Conservation (phyloP, 2,888 invertebrate genomes). For the Mechanitis mazaeus region DNA sequence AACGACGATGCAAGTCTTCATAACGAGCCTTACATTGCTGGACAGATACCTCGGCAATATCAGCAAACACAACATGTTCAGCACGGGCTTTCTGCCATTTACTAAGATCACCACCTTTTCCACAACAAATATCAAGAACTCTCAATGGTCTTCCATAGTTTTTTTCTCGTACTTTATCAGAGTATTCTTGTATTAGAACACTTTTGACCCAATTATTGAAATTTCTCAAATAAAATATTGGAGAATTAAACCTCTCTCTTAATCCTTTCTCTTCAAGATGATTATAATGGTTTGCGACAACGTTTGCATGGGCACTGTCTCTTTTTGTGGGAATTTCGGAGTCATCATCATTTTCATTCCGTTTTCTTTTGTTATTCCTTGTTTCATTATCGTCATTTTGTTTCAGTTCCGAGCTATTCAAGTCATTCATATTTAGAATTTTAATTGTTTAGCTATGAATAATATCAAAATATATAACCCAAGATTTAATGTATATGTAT, state of each 20-base stretch:
- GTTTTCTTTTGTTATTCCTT: constrained; percentile 3
- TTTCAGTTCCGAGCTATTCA: constrained; percentile 6
- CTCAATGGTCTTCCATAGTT: constrained; percentile 81
- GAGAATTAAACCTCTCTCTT: constrained; percentile 87
- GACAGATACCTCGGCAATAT: constrained; percentile 95
- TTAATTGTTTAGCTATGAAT: background rate
- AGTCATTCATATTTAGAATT: constrained; percentile 7
- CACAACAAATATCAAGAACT: constrained; percentile 96
- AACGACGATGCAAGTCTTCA: constrained; percentile 77
- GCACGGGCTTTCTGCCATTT: constrained; percentile 95
- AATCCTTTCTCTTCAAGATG: constrained; percentile 89
- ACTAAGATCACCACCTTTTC: constrained; percentile 98
- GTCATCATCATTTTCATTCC: constrained; percentile 11
- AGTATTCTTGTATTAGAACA: constrained; percentile 91
- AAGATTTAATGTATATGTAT: too few species aligned
- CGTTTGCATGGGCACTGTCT: constrained; percentile 39
- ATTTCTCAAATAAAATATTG: constrained; percentile 95
- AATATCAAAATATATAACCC: background rate
- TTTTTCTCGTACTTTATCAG: constrained; percentile 80
- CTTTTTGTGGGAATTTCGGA: constrained; percentile 15
- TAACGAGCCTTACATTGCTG: constrained; percentile 93
- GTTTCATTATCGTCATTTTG: background rate
- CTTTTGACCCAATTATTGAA: constrained; percentile 99
- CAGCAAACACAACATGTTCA: constrained; percentile 90
- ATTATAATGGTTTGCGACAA: constrained; percentile 97